phyloP scores from a whole-genome alignment of 2,797 vertebrate genomes.

The Lepilemur septentrionalis region DNA sequence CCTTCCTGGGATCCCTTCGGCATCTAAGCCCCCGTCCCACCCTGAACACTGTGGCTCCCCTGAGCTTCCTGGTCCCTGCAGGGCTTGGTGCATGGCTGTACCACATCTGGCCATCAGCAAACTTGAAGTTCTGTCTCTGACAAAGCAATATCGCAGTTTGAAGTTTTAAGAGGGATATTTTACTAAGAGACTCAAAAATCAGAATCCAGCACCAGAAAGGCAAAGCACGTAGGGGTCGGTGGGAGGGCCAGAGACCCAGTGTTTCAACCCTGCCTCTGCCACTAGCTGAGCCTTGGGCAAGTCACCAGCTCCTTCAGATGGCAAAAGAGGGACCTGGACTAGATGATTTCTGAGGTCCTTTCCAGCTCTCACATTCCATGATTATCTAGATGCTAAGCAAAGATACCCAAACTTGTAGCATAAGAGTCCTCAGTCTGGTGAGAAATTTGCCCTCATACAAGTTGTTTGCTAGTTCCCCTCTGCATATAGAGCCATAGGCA shows the following conservation, averaged over 20 bases:
- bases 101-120: neutral
- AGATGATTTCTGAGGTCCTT: neutral
- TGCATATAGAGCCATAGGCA: neutral
- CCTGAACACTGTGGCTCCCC: too few species aligned
- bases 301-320: neutral
- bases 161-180: neutral
- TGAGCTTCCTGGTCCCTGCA: neutral
- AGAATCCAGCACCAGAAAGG: neutral
- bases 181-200: neutral
- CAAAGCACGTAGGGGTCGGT: accelerated
- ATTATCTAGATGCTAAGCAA: neutral
- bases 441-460: neutral
- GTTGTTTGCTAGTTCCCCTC: neutral
- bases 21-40: accelerated
- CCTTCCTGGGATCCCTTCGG: neutral
- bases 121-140: neutral
- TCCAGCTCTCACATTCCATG: neutral
- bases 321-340: neutral
- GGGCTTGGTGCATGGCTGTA: neutral
- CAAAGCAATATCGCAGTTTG: neutral
- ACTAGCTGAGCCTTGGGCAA: neutral
- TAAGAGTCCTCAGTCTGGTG: neutral
- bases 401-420: neutral
- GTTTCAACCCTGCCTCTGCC: neutral
- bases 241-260: neutral